phyloP scores from a whole-genome alignment of 2,797 vertebrate species.

The Odontamblyopus rebecca region DNA sequence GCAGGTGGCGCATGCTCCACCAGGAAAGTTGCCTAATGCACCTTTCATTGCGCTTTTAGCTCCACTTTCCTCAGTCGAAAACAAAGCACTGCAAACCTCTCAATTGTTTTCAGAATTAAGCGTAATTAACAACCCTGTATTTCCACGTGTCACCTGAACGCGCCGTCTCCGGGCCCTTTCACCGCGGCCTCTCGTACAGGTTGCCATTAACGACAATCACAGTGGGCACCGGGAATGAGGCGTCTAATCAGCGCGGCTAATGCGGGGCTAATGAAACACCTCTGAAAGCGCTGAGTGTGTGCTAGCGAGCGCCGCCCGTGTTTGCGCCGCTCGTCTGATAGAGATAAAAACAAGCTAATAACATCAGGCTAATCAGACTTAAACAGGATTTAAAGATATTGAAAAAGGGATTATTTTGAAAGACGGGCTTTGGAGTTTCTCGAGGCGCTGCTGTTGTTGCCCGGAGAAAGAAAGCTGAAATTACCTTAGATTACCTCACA shows the following conservation, averaged over 20 bases:
- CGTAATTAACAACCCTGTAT: constrained; percentile 60
- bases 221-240: constrained; percentile 48
- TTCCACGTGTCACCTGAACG: constrained; percentile 22
- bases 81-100: too few species aligned
- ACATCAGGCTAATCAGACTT: constrained; percentile 21
- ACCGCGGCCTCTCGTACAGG: constrained; percentile 50
- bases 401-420: constrained; percentile 22
- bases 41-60: too few species aligned
- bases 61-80: too few species aligned
- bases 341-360: constrained; percentile 47
- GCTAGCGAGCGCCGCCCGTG: constrained; percentile 35
- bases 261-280: constrained; percentile 66
- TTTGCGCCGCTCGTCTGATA: constrained; percentile 27
- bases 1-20: too few species aligned
- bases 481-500: background rate
- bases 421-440: constrained; percentile 11
- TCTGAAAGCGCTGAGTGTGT: constrained; percentile 51
- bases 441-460: constrained; percentile 7
- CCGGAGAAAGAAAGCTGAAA: constrained; percentile 19
- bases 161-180: constrained; percentile 22
- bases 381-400: constrained; percentile 29
- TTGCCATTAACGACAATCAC: constrained; percentile 70
- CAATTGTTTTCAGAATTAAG: background rate
- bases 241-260: constrained; percentile 70
- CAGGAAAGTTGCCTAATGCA: too few species aligned